Evolutionary conservation across 2,797 vertebrate species (phyloP), one percentile per base, ranked within the genome.

Genomic region (Neosilurus mollespiculum): DNA sequence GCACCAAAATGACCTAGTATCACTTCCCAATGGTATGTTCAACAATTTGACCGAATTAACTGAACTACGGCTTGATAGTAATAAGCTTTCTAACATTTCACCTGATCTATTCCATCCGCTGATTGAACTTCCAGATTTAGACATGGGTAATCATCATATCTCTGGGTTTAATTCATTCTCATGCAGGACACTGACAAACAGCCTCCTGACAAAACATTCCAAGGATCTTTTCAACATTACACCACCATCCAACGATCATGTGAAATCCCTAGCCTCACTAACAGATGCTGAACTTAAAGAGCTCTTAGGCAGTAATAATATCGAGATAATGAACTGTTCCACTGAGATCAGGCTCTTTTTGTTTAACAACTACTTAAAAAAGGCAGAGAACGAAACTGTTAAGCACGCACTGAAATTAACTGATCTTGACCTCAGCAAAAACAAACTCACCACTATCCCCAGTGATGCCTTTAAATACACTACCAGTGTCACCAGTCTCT

Each of bases 1-100:
- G 61, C 92, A 89, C 86, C 84, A 69, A 30, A 94, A 93, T 83
- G 16, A 5, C 5, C 86, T 94, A 34, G 84, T 37, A 3, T 83
- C 84, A 22, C 88, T 94, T 53, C 86, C 90, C 16, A 34, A 0
- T 0, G 83, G 72, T 0, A 15, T 89, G 9, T 93, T 94, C 62
- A 72, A 58, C 1, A 83, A 86, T 87, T 26, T 91, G 76, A 84
- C 24, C 6, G 81, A 69, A 8, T 81, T 94, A 73, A 70, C 24
- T n/a, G 90, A 92, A 10, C 85, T 94, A 20, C 88, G 89, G 5
- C 83, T 94, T 76, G 89, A 92, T 20, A 66, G 65, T 64, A 94
- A 93, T 58, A 81, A 85, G 24, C 87, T 93, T 85, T 87, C 82
- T 9, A 11, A 0, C 6, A 20, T 92, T 4, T 81, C 85, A 16